Evolutionary conservation across 2,113 vertebrate species (phyloP), one percentile per base, ranked within the genome.

Genomic region (Oreochromis tanganicae): DNA sequence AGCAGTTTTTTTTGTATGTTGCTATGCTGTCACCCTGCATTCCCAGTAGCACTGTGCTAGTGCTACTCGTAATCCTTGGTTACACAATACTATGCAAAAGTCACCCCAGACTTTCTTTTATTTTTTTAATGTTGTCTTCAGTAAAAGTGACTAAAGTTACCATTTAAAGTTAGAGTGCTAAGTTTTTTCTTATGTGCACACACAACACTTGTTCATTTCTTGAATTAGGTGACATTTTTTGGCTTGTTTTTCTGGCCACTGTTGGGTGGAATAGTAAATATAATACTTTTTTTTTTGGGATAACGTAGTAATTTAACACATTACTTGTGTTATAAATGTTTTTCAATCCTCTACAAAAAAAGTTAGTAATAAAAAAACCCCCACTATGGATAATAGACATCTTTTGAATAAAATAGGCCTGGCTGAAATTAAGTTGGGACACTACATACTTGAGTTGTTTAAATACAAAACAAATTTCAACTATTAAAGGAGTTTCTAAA

Each of bases 361-460:
- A 7, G 34, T 66, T 66, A 66, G 10, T n/a, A 36, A 66, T 7
- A 36, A 66, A 66, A 66, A 36, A 66, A 36, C 12, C 59, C 17
- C 59, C 32, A 66, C 6, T 17, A n/a, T 2, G 2, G 32, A 66
- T n/a, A 36, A 66, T n/a, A 66, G 1, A 12, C 59, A 2, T 63
- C 59, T 66, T 71, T 71, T 71, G n/a, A 71, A 71, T 24, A 43
- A 71, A 71, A 71, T 24, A 24, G 66, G 38, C 36, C 63, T 41
- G 19, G 36, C 66, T 71, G 66, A 71, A 43, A 71, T 43, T 43
- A 24, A 43, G 34, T 41, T 21, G 34, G 34, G 36, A 41, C 63
- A 68, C 63, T 41, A 41, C n/a, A 68, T 21, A 41, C 4, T 68
- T 68, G 1, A n/a, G 61, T 21, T 66, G 61, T n/a, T 38, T 19